Evolutionary conservation across 2,113 vertebrate genomes (phyloP).

Genomic region (Lethenteron camtschaticum): DNA sequence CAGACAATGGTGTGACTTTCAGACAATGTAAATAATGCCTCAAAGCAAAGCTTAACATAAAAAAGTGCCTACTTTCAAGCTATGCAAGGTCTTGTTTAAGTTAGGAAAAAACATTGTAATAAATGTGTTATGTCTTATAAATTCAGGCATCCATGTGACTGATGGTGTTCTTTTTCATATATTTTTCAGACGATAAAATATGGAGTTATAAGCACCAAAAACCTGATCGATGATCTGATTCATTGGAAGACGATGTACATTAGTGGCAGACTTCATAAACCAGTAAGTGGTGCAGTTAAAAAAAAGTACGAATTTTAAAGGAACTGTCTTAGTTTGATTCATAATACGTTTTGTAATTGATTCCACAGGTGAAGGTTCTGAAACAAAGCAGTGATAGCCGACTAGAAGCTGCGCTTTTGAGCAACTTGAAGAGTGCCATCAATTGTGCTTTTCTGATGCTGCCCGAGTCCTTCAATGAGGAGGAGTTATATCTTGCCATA

Average conservation of each 20-base stretch:
- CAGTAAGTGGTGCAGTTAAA: neutral
- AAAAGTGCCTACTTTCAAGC: too few species aligned
- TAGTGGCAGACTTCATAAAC: neutral
- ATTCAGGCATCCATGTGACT: too few species aligned
- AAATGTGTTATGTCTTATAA: too few species aligned
- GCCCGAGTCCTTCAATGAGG: neutral
- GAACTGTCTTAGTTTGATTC: too few species aligned
- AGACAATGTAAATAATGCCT: too few species aligned
- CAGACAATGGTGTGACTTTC: too few species aligned
- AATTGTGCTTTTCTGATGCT: constrained; percentile 1
- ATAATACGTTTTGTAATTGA: too few species aligned
- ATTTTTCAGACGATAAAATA: neutral
- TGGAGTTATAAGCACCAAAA: neutral
- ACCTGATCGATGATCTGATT: neutral
- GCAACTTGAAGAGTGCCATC: neutral
- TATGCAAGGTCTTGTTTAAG: too few species aligned
- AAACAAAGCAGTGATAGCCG: neutral
- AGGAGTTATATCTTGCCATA: neutral
- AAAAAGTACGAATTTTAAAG: too few species aligned
- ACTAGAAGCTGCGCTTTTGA: neutral
- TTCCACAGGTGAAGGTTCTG: constrained; percentile 1
- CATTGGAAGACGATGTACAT: constrained; percentile 3
- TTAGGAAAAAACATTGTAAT: too few species aligned
- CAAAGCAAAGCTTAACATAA: too few species aligned
- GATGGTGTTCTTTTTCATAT: too few species aligned